Conservation (phyloP, 2,797 vertebrate species). For the Crax fasciolata region DNA sequence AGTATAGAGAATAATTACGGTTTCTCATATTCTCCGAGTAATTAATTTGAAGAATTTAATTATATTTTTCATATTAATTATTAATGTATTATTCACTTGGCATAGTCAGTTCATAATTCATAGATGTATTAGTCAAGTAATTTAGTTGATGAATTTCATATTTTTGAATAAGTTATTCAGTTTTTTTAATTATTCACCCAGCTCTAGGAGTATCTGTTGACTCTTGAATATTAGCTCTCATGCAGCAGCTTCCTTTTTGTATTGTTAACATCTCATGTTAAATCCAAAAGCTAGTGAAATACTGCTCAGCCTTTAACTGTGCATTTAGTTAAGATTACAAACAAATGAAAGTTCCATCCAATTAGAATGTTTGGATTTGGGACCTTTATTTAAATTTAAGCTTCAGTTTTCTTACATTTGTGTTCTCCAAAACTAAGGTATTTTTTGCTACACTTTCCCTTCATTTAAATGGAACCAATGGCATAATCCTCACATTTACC, state of each 20-base stretch:
- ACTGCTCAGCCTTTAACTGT: not conserved
- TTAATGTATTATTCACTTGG: conserved; percentile 78
- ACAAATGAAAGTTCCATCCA: not conserved
- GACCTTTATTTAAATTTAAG: not conserved
- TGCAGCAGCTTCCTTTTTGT: not conserved
- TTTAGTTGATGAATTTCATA: conserved; percentile 78
- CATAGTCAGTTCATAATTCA: conserved; percentile 74
- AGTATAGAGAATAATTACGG: conserved; percentile 70
- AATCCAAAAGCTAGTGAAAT: not conserved
- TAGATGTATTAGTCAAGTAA: conserved; percentile 78
- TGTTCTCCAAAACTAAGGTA: not conserved
- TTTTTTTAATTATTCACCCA: conserved; percentile 72
- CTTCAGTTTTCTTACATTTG: not conserved
- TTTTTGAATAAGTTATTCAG: conserved; percentile 75
- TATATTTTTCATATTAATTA: conserved; percentile 80
- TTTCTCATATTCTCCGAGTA: conserved; percentile 72
- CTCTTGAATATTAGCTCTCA: not conserved
- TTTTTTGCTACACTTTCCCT: not conserved
- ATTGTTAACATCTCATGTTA: not conserved
- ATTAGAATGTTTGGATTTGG: not conserved
- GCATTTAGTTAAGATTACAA: not conserved
- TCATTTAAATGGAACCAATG: not conserved
- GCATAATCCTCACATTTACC: not conserved
- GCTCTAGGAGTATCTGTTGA: conserved; percentile 35
- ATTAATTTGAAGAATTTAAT: conserved; percentile 80